Evolutionary conservation across 2,113 vertebrate species (phyloP), one percentile per base, ranked within the genome.

Genomic region (Ictalurus furcatus): DNA sequence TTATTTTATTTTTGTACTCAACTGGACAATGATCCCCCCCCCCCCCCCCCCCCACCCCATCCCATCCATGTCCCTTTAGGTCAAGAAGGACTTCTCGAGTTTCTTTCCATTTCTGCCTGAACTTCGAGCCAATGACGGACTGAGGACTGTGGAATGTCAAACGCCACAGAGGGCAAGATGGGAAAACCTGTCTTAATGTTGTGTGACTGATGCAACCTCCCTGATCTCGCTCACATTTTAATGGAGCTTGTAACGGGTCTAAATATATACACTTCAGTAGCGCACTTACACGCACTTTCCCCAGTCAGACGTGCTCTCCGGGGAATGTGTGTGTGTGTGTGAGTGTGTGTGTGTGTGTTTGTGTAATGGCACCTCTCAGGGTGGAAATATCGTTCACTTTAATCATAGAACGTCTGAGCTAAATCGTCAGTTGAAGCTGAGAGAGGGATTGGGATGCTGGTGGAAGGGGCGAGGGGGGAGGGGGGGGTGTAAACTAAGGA

Each of bases 241-340:
- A 85, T 63, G 59, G 59, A 78, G 59, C 91, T 93, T 90, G 88
- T 92, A 93, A 91, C 92, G 91, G 84, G 87, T 83, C 93, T 94
- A 93, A 95, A 94, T 93, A 93, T 92, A 93, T 44, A 86, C 90
- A 88, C 85, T 87, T 82, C 86, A 91, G 87, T 79, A 79, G 79
- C 7, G 23, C 34, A 61, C 89, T 90, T 91, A 90, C 86, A 80
- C 90, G 90, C 90, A 63, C 90, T 90, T 40, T 87, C 89, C 91
- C 23, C 30, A 44, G 54, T 7, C 23, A n/a, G 73, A 69, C 1
- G 28, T 84, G 81, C 40, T 92, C 87, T 90, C 85, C 78, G 52
- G 84, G 86, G 2, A 84, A 40, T 78, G 48, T 91, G 79, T 89
- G 69, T 85, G 84, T 83, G 61, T 34, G 84, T 90, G 81, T 88